Conservation (phyloP, 2,888 invertebrate species). For the Phaedon cochleariae region DNA sequence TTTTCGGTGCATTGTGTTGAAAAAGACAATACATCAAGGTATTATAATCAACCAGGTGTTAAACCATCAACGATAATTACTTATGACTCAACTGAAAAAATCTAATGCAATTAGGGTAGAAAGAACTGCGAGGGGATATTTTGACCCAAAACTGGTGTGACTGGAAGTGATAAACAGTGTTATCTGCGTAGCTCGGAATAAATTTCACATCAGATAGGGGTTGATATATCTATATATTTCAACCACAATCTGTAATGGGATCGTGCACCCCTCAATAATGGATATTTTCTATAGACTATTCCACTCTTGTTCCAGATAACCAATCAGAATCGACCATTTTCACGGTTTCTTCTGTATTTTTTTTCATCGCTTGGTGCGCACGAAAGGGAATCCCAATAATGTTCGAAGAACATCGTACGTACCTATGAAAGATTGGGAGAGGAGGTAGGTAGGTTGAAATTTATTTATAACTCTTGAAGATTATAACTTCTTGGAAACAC, state of each 20-base stretch:
- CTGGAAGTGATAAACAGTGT: neutral
- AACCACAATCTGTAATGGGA: neutral
- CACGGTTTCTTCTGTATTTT: too few species aligned
- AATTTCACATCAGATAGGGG: neutral
- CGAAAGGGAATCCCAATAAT: too few species aligned
- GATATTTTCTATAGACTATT: neutral
- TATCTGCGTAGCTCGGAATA: neutral
- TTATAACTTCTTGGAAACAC: too few species aligned
- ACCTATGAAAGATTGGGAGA: too few species aligned
- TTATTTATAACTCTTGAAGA: too few species aligned
- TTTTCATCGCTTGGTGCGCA: too few species aligned
- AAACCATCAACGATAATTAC: neutral
- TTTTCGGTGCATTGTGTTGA: too few species aligned
- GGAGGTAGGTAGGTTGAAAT: too few species aligned
- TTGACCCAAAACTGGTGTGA: neutral
- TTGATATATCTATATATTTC: neutral
- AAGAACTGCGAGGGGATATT: neutral
- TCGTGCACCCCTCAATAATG: neutral
- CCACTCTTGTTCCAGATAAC: too few species aligned
- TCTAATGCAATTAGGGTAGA: neutral
- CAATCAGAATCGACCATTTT: too few species aligned
- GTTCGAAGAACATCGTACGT: too few species aligned
- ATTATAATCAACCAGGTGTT: neutral
- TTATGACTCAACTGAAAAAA: neutral
- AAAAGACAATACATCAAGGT: too few species aligned